Evolutionary conservation across 2,797 vertebrate species (phyloP).

Genomic region (Danio albolineatus): DNA sequence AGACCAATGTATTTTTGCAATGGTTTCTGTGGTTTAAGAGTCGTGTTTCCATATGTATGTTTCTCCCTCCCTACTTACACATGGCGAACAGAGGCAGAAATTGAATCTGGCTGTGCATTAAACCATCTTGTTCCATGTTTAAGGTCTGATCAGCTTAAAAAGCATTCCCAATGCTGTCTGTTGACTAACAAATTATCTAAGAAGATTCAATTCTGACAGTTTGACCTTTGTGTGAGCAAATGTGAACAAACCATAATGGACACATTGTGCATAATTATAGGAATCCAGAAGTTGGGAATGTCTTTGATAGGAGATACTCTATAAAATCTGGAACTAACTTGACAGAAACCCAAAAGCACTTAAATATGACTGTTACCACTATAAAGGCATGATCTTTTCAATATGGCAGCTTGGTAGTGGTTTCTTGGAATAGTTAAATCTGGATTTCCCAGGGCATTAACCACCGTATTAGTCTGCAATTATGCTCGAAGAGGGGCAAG

Average conservation of each 20-base stretch:
- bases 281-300: neutral
- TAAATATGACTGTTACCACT: slow-evolving; percentile 17
- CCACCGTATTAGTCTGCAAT: slow-evolving; percentile 18
- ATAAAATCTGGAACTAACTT: slow-evolving; percentile 11
- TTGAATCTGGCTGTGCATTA: neutral
- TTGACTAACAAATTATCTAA: slow-evolving; percentile 7
- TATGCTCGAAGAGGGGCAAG: slow-evolving; percentile 13
- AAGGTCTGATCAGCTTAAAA: slow-evolving; percentile 12
- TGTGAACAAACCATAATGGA: slow-evolving; percentile 3
- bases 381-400: slow-evolving; percentile 4
- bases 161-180: neutral
- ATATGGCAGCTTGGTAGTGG: slow-evolving; percentile 5
- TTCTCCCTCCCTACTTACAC: neutral
- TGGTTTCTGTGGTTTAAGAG: slow-evolving; percentile 29
- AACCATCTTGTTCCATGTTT: slow-evolving; percentile 13
- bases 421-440: slow-evolving; percentile 19
- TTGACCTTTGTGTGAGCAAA: neutral
- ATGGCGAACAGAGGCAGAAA: slow-evolving; percentile 22
- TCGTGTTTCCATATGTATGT: slow-evolving; percentile 21
- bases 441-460: slow-evolving; percentile 16
- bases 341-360: neutral
- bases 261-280: neutral
- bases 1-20: slow-evolving; percentile 5
- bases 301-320: slow-evolving; percentile 5
- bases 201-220: slow-evolving; percentile 18